Evolutionary conservation across 2,888 invertebrate genomes (phyloP).

Genomic region (Euzophera pinguis): DNA sequence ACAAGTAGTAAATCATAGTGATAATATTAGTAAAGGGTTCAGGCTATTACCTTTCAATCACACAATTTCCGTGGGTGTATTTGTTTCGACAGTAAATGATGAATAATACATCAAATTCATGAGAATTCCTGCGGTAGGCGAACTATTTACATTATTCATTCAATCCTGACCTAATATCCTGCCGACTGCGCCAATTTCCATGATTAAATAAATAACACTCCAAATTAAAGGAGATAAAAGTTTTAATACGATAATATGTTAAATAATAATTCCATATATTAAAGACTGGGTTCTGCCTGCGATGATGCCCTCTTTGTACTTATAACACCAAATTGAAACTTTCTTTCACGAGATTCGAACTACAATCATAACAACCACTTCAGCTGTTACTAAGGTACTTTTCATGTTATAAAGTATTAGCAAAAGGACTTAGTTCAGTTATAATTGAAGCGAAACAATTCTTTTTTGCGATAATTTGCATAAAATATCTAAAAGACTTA

Average conservation of each 20-base stretch:
- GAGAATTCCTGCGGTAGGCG: background rate
- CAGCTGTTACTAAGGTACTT: no score
- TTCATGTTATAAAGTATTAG: no score
- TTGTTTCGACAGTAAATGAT: background rate
- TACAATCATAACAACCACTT: no score
- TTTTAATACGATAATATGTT: background rate
- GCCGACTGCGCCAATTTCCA: background rate
- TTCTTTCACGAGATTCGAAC: no score
- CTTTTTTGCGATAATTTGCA: no score
- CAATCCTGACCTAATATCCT: background rate
- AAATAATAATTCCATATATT: no score
- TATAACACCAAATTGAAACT: no score
- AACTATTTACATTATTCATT: constrained; percentile 8
- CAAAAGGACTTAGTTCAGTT: no score
- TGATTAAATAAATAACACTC: background rate
- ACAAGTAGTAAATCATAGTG: background rate
- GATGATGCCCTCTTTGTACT: no score
- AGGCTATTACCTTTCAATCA: background rate
- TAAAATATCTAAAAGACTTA: no score
- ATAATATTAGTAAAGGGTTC: background rate
- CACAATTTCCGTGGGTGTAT: background rate
- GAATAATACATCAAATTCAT: constrained; percentile 7
- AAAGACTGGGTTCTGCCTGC: no score
- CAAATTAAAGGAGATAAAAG: background rate
- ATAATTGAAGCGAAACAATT: no score